These are phyloP conservation scores for Cirrhinus molitorella DNA, from an alignment of 2,797 vertebrate species.

Conservation along the genomic window DNA sequence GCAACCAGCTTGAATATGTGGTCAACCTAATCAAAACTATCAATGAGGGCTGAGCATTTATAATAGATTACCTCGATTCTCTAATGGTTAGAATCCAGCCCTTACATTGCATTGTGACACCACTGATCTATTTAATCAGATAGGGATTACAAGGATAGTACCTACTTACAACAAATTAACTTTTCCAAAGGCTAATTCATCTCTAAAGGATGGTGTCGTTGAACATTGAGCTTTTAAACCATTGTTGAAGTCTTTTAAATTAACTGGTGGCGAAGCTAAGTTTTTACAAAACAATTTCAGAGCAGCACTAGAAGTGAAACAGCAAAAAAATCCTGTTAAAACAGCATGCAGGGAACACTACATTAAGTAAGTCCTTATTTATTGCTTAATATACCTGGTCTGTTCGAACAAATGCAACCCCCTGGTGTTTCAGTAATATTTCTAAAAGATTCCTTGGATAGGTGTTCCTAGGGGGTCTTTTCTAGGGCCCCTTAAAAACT, in stretches of 20 bases:
- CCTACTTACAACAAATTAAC: conserved; percentile 2
- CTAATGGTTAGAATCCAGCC: background rate
- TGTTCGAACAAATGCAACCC: conserved; percentile 21
- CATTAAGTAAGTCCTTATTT: conserved; percentile 24
- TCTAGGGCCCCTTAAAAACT: conserved; percentile 40
- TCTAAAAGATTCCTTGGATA: conserved; percentile 31
- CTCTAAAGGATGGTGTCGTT: background rate
- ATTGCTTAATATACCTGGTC: conserved; percentile 20
- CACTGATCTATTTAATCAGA: conserved; percentile 16
- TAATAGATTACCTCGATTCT: conserved; percentile 26
- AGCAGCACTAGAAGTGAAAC: background rate
- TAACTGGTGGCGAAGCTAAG: background rate
- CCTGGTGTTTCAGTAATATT: conserved; percentile 34
- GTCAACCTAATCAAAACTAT: conserved; percentile 23
- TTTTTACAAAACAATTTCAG: background rate
- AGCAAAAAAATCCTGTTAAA: background rate
- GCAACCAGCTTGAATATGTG: background rate
- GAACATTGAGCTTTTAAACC: background rate
- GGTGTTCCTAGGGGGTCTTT: conserved; percentile 50
- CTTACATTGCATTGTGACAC: background rate
- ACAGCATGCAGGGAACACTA: conserved; percentile 2
- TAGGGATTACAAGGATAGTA: conserved; percentile 9
- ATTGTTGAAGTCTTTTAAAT: conserved; percentile 4
- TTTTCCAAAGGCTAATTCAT: background rate
- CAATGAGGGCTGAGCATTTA: background rate